Evolutionary conservation across 1,140 invertebrate species (phyloP).

Genomic region (Acromyrmex echinatior): DNA sequence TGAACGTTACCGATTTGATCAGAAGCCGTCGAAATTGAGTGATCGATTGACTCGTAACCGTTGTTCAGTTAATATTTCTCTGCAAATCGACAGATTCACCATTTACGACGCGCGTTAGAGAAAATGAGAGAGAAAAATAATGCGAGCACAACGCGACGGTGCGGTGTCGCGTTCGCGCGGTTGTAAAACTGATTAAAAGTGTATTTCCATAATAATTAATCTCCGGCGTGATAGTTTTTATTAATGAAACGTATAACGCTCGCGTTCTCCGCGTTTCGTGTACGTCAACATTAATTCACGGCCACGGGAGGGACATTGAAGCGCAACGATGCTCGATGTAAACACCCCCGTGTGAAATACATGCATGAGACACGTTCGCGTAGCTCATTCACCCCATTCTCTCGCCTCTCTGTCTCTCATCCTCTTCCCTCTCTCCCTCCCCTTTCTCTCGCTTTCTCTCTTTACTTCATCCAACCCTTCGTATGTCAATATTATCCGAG

Average conservation of each 20-base stretch:
- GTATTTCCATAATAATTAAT: conserved; percentile 63
- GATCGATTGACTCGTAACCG: neutral
- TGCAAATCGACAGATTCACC: neutral
- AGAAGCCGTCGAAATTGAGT: neutral
- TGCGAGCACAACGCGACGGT: no score
- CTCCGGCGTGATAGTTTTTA: conserved; percentile 54
- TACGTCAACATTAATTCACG: conserved; percentile 59
- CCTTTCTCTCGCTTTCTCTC: neutral
- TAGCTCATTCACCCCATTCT: conserved; percentile 57
- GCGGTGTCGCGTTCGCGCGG: neutral
- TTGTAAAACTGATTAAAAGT: conserved; percentile 56
- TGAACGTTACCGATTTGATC: neutral
- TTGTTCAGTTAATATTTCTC: neutral
- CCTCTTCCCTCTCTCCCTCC: neutral
- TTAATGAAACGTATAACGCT: conserved; percentile 46
- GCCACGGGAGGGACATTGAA: conserved; percentile 30
- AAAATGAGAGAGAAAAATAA: conserved; percentile 40
- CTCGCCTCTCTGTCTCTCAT: conserved; percentile 13
- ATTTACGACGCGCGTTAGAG: neutral
- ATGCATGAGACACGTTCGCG: conserved; percentile 56
- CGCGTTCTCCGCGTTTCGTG: conserved; percentile 12
- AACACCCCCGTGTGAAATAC: conserved; percentile 59
- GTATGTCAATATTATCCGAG: conserved; percentile 63
- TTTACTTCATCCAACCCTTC: conserved; percentile 34
- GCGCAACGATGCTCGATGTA: conserved; percentile 58